Evolutionary conservation across 2,113 vertebrate species (phyloP).

Genomic region (Perognathus longimembris): DNA sequence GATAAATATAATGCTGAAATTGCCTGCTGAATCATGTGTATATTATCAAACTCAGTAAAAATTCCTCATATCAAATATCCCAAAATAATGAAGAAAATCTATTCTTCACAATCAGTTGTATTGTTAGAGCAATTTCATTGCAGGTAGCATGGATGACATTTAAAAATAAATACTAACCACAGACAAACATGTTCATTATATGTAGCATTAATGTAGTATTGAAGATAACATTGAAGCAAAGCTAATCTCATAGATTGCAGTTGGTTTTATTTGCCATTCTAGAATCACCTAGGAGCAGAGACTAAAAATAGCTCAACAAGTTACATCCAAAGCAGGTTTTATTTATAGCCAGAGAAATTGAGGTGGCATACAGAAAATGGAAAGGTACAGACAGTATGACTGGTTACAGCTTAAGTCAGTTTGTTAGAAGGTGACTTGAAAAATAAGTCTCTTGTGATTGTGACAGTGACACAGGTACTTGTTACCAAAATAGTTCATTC

Average conservation of each 20-base stretch:
- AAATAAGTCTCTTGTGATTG: background rate
- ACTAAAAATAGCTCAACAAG: background rate
- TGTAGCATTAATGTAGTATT: background rate
- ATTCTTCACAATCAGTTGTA: background rate
- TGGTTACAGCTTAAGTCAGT: background rate
- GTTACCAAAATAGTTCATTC: background rate
- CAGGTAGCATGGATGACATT: background rate
- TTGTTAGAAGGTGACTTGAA: background rate
- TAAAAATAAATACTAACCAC: background rate
- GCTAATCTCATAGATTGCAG: background rate
- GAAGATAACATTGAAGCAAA: background rate
- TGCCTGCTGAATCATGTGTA: background rate
- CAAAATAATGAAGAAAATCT: background rate
- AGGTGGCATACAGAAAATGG: background rate
- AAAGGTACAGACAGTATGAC: background rate
- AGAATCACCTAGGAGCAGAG: background rate
- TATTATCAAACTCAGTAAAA: background rate
- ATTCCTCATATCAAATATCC: background rate
- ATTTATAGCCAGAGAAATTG: background rate
- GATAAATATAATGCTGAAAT: background rate
- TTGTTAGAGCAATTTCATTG: background rate
- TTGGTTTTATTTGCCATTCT: background rate
- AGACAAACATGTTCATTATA: rapidly evolving
- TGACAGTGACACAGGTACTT: background rate
- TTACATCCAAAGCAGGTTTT: background rate